Base-by-base conservation (phyloP, 2,888 invertebrate species). In the Dasypogon diadema region DNA sequence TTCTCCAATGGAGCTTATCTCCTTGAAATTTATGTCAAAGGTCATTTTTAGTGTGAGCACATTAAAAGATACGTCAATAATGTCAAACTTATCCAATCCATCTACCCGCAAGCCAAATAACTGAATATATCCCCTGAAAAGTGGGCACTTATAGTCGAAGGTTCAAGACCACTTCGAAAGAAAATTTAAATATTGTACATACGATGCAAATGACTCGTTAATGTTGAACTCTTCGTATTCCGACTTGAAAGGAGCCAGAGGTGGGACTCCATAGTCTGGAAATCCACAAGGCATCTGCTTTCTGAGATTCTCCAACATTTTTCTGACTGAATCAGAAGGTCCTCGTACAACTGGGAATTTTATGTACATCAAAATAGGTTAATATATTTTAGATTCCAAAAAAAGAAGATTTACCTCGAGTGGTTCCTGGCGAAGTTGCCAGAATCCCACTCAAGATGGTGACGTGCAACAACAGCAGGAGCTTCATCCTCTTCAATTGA, bases 231-330 rank as follows among this genome's bases (percentile, higher is more conserved):
- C 78, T 26, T 83, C 68, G 63, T 83, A 80, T n/a, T 82, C 80
- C 77, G 83, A 82, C 14, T 82, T 84, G 21, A 84, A 83, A 65
- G 84, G 84, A 4, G 83, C 84, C 68, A 84, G 58, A 14, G 84
- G 83, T 0, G 84, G 84, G n/a, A 84, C 77, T 14, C 82, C 82
- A 58, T 81, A 80, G 30, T 81, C 78, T 2, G 83, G 83, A 77
- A 82, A 84, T n/a, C 84, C 84, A 46, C 84, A 84, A 34, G 84
- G 84, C 79, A 84, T 78, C 73, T 83, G 83, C 2, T 79, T 75
- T 30, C 82, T 6, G 8, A 82, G 6, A 24, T 81, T 80, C 2
- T 79, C 79, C 2, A 84, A 6, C 0, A 78, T 80, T 72, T 82
- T 83, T 77, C 83, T 84, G 21, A 73, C 21, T 2, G 55, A 30